A percentile compares a stretch with the other conserved stretches of the same genome.
Conservation (phyloP, 2,888 invertebrate species). For the Megalurothrips usitatus region DNA sequence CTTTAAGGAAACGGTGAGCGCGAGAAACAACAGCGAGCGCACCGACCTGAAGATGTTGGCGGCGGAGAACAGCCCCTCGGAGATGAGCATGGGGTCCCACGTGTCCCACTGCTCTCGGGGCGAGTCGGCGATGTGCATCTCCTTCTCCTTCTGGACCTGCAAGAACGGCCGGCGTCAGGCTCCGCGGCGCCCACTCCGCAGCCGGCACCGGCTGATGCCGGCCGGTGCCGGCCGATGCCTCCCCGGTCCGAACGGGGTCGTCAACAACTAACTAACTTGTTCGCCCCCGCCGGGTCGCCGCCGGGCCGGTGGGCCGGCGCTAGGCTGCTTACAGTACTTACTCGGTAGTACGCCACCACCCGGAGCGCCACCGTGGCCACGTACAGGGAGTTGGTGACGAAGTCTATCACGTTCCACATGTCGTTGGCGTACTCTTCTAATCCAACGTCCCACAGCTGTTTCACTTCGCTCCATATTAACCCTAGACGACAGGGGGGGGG, state of each 20-base stretch:
- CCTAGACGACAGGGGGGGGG: constrained; percentile 54
- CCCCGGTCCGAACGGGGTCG: not conserved
- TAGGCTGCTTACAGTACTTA: constrained; percentile 46
- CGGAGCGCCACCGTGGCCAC: constrained; percentile 94
- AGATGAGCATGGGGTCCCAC: constrained; percentile 96
- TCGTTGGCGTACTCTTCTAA: constrained; percentile 94
- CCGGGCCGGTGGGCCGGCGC: not conserved
- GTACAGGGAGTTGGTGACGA: constrained; percentile 96
- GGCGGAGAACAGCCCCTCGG: constrained; percentile 94
- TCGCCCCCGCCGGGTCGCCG: not conserved
- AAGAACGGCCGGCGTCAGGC: no score
- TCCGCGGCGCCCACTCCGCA: no score
- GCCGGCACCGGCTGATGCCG: no score
- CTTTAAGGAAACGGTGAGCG: no score
- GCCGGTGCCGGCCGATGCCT: not conserved
- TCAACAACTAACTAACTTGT: not conserved
- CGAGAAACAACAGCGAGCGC: no score
- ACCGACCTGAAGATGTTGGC: constrained; percentile 86
- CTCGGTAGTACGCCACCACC: constrained; percentile 92
- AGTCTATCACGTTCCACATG: constrained; percentile 99
- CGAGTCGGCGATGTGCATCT: constrained; percentile 56
- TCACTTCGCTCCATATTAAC: constrained; percentile 97
- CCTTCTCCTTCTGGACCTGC: constrained; percentile 70
- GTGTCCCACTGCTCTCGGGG: constrained; percentile 93
- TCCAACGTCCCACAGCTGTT: constrained; percentile 97